Evolutionary conservation across 2,797 vertebrate genomes (phyloP).

Genomic region (Arnoldichthys spilopterus): DNA sequence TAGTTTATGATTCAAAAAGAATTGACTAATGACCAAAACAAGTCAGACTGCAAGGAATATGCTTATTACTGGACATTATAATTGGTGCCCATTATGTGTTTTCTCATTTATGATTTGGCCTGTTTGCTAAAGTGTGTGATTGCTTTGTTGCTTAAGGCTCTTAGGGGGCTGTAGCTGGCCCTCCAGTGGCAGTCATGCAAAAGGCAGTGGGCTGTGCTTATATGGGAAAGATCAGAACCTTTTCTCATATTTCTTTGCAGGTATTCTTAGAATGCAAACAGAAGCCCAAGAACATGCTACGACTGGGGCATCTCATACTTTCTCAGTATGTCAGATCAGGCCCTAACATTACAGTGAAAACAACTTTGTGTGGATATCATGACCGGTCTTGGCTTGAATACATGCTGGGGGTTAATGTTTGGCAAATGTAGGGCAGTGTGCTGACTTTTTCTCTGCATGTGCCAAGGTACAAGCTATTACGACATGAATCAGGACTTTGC

Average conservation of each 20-base stretch:
- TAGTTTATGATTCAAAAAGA: not conserved
- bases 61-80: not conserved
- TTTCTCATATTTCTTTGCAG: not conserved
- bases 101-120: conserved; percentile 67
- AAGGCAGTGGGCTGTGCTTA: not conserved
- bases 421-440: conserved; percentile 61
- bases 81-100: conserved; percentile 79
- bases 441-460: conserved; percentile 35
- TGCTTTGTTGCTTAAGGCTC: not conserved
- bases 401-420: conserved; percentile 5
- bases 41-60: not conserved
- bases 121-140: conserved; percentile 55
- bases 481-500: conserved; percentile 58
- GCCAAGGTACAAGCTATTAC: conserved; percentile 11
- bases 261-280: not conserved
- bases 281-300: not conserved
- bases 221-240: not conserved
- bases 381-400: not conserved
- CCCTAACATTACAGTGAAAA: not conserved
- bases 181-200: not conserved
- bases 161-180: not conserved
- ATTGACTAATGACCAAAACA: not conserved
- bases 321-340: not conserved
- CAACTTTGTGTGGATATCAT: not conserved
- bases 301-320: too few relatives aligned